Evolutionary conservation across 2,797 vertebrate species (phyloP), one percentile per base, ranked within the genome.

Genomic region (Pterois miles): DNA sequence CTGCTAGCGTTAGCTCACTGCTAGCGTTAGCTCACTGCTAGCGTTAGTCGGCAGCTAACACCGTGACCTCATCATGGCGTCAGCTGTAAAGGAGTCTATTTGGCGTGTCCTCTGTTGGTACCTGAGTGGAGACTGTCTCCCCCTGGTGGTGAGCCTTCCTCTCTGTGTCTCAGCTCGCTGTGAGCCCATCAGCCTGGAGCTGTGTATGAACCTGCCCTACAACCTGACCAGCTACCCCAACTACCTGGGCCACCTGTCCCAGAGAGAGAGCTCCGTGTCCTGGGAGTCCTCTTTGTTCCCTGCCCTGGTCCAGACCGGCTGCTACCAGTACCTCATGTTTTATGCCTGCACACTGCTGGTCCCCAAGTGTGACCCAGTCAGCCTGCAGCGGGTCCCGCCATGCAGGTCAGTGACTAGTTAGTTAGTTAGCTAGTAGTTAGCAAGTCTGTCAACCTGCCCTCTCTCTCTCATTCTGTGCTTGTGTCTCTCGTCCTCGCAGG

Each of bases 321-420:
- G 98, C 89, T 99, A 98, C 94, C 97, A 97, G 83, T 98, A 97
- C 91, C 96, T 99, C 83, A 99, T 99, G 97, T 99, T 98, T 93
- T 99, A 98, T 84, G 97, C 97, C 82, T 99, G 98, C 83, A 98
- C 97, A 0, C 94, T 99, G 80, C 94, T 99, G 70, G 97, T 97
- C 2, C 98, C 98, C n/a, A 98, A 97, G 87, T 99, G 98, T 90
- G 97, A 99, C 63, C 89, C 93, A 1, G 60, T 93, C 12, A 97
- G 93, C n/a, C 94, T 95, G 79, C 95, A 96, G 14, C 95, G 86
- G 71, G 95, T 98, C 25, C 97, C 98, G 0, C 98, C 98, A 34
- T 99, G 98, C 97, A 98, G 98, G 98, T 98, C 14, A 38, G 71
- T 6, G 0, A 38, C n/a, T 25, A 10, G 12, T 13, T 5, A 4